Percentiles rank a stretch among this genome's conserved stretches.
phyloP scores from a whole-genome alignment of 2,888 invertebrate genomes.

The Diaprepes abbreviatus region DNA sequence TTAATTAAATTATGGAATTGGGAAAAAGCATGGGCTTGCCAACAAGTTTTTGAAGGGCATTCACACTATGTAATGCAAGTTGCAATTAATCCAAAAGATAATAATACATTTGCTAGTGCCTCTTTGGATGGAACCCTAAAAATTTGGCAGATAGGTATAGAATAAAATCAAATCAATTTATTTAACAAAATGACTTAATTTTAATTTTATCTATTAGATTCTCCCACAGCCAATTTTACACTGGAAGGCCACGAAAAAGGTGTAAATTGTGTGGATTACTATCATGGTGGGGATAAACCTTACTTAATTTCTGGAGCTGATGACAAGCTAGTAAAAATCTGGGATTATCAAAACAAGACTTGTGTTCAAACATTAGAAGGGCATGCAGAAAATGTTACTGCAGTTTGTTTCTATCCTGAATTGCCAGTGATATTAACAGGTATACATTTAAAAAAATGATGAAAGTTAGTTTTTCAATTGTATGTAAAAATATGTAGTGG shows the following conservation, averaged over 20 bases:
- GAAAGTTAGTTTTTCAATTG: too few relatives aligned
- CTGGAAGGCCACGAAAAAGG: slow-evolving; percentile 98
- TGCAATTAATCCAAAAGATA: slow-evolving; percentile 99
- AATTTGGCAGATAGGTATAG: slow-evolving; percentile 87
- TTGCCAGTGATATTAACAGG: slow-evolving; percentile 83
- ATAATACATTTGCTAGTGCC: slow-evolving; percentile 99
- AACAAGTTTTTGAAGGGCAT: slow-evolving; percentile 99
- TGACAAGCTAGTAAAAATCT: slow-evolving; percentile 97
- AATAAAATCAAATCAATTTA: too few relatives aligned
- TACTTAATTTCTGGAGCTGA: slow-evolving; percentile 99
- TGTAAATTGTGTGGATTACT: slow-evolving; percentile 99
- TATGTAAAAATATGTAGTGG: too few relatives aligned
- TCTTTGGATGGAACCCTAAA: slow-evolving; percentile 98
- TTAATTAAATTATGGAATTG: slow-evolving; percentile 99
- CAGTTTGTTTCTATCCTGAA: slow-evolving; percentile 98
- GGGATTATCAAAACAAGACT: slow-evolving; percentile 99
- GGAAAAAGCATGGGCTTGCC: slow-evolving; percentile 98
- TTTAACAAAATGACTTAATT: background rate
- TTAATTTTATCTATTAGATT: slow-evolving; percentile 71
- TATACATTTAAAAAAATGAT: background rate
- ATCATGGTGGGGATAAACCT: slow-evolving; percentile 97
- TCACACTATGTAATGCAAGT: slow-evolving; percentile 99
- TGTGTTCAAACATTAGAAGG: slow-evolving; percentile 98
- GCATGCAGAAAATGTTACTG: slow-evolving; percentile 96
- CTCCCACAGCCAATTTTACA: slow-evolving; percentile 97